Percentiles rank a stretch among this genome's conserved stretches.
phyloP scores from a whole-genome alignment of 2,113 vertebrate species.

The Megalops atlanticus region DNA sequence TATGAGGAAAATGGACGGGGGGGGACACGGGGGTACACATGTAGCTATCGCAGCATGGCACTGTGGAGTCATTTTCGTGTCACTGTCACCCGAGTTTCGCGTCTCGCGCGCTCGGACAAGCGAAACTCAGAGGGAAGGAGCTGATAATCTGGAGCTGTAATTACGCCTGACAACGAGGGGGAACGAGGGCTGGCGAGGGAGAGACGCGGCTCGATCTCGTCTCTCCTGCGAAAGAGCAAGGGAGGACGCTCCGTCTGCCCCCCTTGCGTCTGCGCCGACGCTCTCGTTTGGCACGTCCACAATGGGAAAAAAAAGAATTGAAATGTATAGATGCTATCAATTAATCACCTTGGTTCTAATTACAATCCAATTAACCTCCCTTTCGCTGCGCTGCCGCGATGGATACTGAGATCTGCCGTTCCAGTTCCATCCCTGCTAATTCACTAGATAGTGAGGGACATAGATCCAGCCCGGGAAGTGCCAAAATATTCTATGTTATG shows the following conservation, averaged over 20 bases:
- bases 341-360: conserved; percentile 77
- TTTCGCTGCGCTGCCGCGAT: conserved; percentile 60
- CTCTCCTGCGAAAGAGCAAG: background rate
- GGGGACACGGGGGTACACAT: too few relatives aligned
- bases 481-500: too few relatives aligned
- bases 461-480: too few relatives aligned
- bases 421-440: conserved; percentile 39
- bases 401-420: conserved; percentile 48
- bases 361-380: conserved; percentile 80
- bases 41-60: too few relatives aligned
- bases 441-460: background rate
- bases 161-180: conserved; percentile 21
- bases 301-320: conserved; percentile 72
- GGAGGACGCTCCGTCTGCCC: conserved; percentile 37
- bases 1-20: background rate
- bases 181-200: background rate
- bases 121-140: too few relatives aligned
- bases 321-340: conserved; percentile 80
- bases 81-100: background rate
- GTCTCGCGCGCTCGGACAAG: too few relatives aligned
- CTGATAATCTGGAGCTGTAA: conserved; percentile 10
- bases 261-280: conserved; percentile 46
- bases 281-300: conserved; percentile 76
- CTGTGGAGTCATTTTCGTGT: background rate
- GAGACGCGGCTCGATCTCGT: conserved; percentile 4